phyloP scores from a whole-genome alignment of 2,888 invertebrate species.

The Cancer borealis region DNA sequence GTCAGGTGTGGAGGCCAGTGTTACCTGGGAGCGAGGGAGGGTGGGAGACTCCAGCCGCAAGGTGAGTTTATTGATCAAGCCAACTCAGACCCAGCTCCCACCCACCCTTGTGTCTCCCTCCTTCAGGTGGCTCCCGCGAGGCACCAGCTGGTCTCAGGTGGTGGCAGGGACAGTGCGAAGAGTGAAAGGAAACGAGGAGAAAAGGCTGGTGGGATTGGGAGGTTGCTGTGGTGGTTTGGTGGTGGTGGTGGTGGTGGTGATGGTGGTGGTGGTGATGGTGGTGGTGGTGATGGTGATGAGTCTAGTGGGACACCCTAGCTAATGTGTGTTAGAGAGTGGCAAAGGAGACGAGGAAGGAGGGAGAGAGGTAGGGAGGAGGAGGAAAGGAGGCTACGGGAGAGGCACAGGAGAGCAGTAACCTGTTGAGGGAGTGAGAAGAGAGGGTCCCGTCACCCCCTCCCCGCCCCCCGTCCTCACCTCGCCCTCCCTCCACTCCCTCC shows the following conservation, averaged over 20 bases:
- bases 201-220: background rate
- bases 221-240: background rate
- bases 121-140: constrained; percentile 30
- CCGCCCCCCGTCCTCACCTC: constrained; percentile 25
- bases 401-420: constrained; percentile 27
- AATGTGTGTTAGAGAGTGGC: background rate
- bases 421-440: constrained; percentile 36
- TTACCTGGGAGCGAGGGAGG: constrained; percentile 51
- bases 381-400: background rate
- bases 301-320: background rate
- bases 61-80: constrained; percentile 61
- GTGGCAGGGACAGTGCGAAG: background rate
- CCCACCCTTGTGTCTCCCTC: constrained; percentile 50
- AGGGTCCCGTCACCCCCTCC: background rate
- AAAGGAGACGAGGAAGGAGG: background rate
- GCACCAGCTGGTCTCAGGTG: constrained; percentile 44
- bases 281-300: background rate
- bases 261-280: background rate
- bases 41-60: constrained; percentile 3
- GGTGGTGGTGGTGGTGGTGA: background rate
- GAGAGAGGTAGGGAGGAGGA: background rate
- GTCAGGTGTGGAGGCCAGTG: constrained; percentile 36
- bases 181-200: background rate
- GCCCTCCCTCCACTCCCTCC: background rate
- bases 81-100: constrained; percentile 18